These are phyloP conservation scores for Achatina immaculata DNA, from an alignment of 1,140 invertebrate species.

Conservation along the genomic window DNA sequence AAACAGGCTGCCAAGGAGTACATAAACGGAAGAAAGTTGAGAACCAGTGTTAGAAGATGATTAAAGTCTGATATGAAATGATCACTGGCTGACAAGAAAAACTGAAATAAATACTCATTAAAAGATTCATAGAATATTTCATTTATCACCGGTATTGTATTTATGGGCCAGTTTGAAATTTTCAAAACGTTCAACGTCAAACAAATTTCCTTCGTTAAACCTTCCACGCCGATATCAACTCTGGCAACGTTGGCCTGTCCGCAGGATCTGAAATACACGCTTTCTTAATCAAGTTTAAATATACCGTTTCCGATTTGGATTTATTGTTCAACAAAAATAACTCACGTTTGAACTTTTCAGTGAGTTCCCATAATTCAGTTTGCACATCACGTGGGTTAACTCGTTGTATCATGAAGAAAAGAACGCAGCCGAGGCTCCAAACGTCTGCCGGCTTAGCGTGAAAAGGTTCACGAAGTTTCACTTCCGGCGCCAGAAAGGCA, in stretches of 20 bases:
- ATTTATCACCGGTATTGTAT: too few relatives aligned
- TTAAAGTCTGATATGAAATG: too few relatives aligned
- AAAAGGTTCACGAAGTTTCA: constrained; percentile 43
- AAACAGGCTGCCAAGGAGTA: too few relatives aligned
- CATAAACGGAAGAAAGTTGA: too few relatives aligned
- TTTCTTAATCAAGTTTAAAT: background rate
- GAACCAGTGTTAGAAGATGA: too few relatives aligned
- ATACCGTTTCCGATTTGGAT: background rate
- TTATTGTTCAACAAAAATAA: background rate
- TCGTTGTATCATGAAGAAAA: constrained; percentile 41
- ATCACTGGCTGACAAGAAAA: too few relatives aligned
- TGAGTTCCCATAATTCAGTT: background rate
- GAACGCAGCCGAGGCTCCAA: constrained; percentile 50
- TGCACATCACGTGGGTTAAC: background rate
- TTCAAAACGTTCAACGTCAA: too few relatives aligned
- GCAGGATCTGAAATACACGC: background rate
- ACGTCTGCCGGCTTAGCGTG: constrained; percentile 48
- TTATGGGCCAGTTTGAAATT: too few relatives aligned
- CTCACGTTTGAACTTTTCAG: background rate
- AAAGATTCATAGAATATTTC: too few relatives aligned
- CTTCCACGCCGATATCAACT: background rate
- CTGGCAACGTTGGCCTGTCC: background rate
- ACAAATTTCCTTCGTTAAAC: background rate
- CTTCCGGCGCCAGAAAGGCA: constrained; percentile 52
- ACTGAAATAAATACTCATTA: too few relatives aligned